Evolutionary conservation across 2,797 vertebrate genomes (phyloP).

Genomic region (Sebastes kiyomatsui): DNA sequence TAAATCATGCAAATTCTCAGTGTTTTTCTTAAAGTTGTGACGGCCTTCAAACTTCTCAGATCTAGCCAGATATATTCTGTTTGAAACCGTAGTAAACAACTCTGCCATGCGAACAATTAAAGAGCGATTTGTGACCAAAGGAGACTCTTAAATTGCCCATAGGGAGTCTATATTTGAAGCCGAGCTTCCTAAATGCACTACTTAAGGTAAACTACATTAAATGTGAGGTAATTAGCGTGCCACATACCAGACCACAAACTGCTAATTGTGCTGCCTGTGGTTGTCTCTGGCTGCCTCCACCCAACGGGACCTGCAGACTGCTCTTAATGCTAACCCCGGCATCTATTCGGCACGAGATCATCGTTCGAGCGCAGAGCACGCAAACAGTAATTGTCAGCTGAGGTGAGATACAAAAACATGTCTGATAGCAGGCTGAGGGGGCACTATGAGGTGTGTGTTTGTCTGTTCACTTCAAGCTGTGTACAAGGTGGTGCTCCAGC

Average conservation of each 20-base stretch:
- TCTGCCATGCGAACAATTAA: constrained; percentile 54
- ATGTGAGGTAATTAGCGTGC: constrained; percentile 71
- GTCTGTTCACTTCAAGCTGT: constrained; percentile 24
- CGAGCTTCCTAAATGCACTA: constrained; percentile 62
- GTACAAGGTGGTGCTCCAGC: constrained; percentile 34
- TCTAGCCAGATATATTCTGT: neutral
- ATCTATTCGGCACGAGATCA: constrained; percentile 24
- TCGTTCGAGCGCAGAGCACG: neutral
- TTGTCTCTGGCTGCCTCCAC: constrained; percentile 49
- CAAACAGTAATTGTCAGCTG: constrained; percentile 67
- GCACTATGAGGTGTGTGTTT: neutral
- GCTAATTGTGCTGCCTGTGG: constrained; percentile 71
- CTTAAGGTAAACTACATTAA: constrained; percentile 76
- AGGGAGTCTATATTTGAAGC: constrained; percentile 65
- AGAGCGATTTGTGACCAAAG: constrained; percentile 58
- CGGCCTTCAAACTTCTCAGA: neutral
- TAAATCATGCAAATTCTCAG: neutral
- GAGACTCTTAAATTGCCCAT: constrained; percentile 49
- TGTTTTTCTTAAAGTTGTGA: neutral
- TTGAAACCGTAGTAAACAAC: constrained; percentile 55
- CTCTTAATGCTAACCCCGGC: constrained; percentile 30
- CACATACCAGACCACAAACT: constrained; percentile 64
- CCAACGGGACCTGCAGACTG: constrained; percentile 47
- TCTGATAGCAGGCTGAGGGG: constrained; percentile 40
- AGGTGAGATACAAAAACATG: constrained; percentile 53